Evolutionary conservation across 2,113 vertebrate genomes (phyloP).

Genomic region (Oxyruncus cristatus): DNA sequence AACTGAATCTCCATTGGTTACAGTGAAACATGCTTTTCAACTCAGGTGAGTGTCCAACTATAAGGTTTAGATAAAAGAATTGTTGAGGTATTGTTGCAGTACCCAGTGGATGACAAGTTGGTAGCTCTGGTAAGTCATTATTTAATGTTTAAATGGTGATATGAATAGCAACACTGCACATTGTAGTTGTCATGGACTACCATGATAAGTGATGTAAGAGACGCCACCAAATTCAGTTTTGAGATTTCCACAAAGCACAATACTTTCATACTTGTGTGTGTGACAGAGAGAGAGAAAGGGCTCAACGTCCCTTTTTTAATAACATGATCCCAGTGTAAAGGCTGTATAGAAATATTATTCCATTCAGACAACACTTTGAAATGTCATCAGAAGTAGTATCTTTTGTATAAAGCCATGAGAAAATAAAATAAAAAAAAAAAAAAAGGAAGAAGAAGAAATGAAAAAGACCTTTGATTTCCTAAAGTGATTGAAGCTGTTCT

Average conservation of each 20-base stretch:
- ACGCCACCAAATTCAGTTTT: neutral
- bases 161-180: neutral
- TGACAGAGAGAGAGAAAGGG: neutral
- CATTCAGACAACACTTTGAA: neutral
- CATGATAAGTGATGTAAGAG: neutral
- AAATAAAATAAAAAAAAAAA: neutral
- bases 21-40: neutral
- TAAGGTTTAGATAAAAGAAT: neutral
- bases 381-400: neutral
- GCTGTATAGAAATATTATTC: neutral
- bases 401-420: neutral
- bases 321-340: neutral
- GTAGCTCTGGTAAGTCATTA: neutral
- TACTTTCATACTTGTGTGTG: neutral
- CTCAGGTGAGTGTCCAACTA: neutral
- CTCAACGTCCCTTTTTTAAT: neutral
- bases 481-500: neutral
- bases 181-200: neutral
- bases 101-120: neutral
- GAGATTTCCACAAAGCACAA: neutral
- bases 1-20: neutral
- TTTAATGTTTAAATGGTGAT: neutral
- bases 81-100: neutral
- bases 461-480: neutral
- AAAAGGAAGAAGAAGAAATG: fast-evolving